These are phyloP conservation scores for Helarctos malayanus DNA, from an alignment of 2,797 vertebrate genomes.

Conservation along the genomic window DNA sequence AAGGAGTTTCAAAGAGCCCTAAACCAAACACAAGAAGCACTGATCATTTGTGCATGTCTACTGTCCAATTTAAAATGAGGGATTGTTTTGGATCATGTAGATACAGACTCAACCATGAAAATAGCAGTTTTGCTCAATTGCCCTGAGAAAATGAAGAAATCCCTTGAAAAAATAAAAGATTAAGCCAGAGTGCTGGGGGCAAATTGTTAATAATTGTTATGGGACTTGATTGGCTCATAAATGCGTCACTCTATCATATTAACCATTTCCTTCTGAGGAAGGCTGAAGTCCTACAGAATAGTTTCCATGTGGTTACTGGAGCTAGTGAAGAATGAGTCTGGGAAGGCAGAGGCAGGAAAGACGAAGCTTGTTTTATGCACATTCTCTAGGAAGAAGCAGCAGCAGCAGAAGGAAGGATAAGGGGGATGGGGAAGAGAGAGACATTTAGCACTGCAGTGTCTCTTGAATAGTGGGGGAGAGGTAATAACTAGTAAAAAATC, in stretches of 20 bases:
- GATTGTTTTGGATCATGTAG: conserved; percentile 67
- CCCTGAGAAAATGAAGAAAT: conserved; percentile 69
- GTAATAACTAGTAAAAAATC: fast-evolving
- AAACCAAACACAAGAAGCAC: neutral
- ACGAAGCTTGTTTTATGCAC: neutral
- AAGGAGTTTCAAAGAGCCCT: conserved; percentile 7
- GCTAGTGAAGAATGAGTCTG: neutral
- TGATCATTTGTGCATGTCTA: conserved; percentile 35
- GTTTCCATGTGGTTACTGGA: neutral
- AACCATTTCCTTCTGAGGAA: conserved; percentile 9
- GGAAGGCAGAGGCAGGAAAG: neutral
- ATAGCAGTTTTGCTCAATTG: conserved; percentile 65
- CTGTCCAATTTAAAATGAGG: conserved; percentile 68
- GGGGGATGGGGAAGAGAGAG: neutral
- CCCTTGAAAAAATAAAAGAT: conserved; percentile 71
- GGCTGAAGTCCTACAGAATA: neutral
- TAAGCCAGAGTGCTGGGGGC: conserved; percentile 40
- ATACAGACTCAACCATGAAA: conserved; percentile 73
- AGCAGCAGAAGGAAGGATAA: neutral
- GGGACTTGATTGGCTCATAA: conserved; percentile 51
- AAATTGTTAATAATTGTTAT: conserved; percentile 73
- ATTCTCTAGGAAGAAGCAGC: neutral
- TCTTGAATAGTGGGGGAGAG: neutral
- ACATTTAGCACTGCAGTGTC: neutral
- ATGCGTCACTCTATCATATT: conserved; percentile 7